A percentile compares a stretch with the other conserved stretches of the same genome.
These are phyloP conservation scores for Sebastes trivittatus DNA, from an alignment of 2,797 vertebrate genomes.

Conservation along the genomic window DNA sequence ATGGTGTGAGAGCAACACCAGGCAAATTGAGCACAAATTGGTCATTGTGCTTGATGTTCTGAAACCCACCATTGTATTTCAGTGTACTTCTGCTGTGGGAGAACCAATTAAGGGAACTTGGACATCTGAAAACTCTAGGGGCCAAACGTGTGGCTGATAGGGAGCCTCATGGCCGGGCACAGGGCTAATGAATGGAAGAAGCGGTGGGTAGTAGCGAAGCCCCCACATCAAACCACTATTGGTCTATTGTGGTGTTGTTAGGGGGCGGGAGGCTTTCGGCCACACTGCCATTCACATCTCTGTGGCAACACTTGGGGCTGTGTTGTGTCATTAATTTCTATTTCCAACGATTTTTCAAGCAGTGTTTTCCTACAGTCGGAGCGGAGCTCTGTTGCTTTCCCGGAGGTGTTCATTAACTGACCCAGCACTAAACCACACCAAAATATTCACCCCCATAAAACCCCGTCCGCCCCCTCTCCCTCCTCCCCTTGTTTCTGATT, in stretches of 20 bases:
- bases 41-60: slow-evolving; percentile 68
- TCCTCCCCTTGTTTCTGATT: slow-evolving; percentile 26
- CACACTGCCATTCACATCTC: slow-evolving; percentile 35
- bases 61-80: slow-evolving; percentile 53
- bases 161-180: slow-evolving; percentile 26
- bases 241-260: slow-evolving; percentile 39
- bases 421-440: slow-evolving; percentile 54
- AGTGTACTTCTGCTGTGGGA: slow-evolving; percentile 47
- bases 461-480: background rate
- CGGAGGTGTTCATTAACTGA: slow-evolving; percentile 67
- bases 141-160: slow-evolving; percentile 38
- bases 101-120: slow-evolving; percentile 74
- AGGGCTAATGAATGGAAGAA: slow-evolving; percentile 65
- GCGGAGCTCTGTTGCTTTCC: slow-evolving; percentile 33
- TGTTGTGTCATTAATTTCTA: slow-evolving; percentile 68
- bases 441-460: slow-evolving; percentile 51
- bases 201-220: slow-evolving; percentile 29
- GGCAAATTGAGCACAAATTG: slow-evolving; percentile 71
- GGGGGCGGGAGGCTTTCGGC: slow-evolving; percentile 18
- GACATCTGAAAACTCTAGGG: slow-evolving; percentile 57
- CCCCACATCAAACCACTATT: slow-evolving; percentile 31
- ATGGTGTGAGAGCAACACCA: slow-evolving; percentile 24
- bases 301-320: slow-evolving; percentile 28
- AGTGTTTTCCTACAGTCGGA: slow-evolving; percentile 13
- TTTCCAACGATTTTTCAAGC: slow-evolving; percentile 46